These are phyloP conservation scores for Parazoanthus darwini DNA, from an alignment of 92 coral and sea anemone genomes.

Conservation along the genomic window DNA sequence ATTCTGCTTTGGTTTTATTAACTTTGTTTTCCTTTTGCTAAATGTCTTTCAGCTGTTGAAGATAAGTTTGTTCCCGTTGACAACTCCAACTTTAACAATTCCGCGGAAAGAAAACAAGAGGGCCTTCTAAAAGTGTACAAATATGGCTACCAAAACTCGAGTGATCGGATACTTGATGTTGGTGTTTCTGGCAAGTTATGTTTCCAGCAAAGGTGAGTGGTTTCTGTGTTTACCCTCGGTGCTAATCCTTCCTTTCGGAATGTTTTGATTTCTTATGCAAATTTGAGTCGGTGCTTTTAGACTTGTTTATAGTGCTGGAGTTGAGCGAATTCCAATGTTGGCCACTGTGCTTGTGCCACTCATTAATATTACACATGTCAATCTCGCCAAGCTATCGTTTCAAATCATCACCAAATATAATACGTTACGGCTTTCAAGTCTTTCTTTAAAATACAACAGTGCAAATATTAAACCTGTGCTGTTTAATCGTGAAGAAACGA, in stretches of 20 bases:
- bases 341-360: not conserved
- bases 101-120: not conserved
- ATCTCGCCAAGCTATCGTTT: constrained; percentile 12
- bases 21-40: not conserved
- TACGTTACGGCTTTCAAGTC: not conserved
- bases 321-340: constrained; percentile 37
- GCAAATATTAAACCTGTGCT: not conserved
- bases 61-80: constrained; percentile 1
- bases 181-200: constrained; percentile 13
- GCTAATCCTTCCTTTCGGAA: constrained; percentile 31
- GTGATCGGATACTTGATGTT: not conserved
- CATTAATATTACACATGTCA: constrained; percentile 14
- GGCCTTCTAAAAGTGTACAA: not conserved
- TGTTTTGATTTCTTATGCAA: constrained; percentile 49
- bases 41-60: constrained; percentile 31
- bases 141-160: not conserved
- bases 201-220: constrained; percentile 25
- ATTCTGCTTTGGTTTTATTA: constrained; percentile 20
- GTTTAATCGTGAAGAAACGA: not conserved
- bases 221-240: constrained; percentile 25
- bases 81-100: not conserved
- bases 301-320: constrained; percentile 27
- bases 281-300: constrained; percentile 31
- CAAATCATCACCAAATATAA: not conserved
- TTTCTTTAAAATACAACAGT: not conserved